Evolutionary conservation across 2,888 invertebrate species (phyloP).

Genomic region (Cephus pygmeus): DNA sequence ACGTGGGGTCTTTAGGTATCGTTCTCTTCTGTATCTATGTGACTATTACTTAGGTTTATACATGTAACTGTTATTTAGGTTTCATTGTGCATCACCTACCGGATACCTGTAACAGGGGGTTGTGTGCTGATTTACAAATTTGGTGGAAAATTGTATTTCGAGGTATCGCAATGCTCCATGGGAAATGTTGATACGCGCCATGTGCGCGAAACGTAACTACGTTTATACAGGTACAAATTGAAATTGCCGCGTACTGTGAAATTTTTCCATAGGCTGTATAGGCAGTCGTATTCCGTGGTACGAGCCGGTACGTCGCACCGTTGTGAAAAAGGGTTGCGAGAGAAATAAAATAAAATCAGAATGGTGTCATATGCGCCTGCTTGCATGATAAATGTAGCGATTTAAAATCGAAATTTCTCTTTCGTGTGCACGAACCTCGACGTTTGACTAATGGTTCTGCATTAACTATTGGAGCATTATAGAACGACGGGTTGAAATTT

Average conservation of each 20-base stretch:
- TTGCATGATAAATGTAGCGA: conserved; percentile 67
- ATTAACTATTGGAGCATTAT: conserved; percentile 66
- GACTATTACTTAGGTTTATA: neutral
- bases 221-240: neutral
- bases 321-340: conserved; percentile 32
- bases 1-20: neutral
- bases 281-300: neutral
- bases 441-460: conserved; percentile 66
- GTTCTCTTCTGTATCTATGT: neutral
- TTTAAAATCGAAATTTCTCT: conserved; percentile 66
- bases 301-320: neutral
- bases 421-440: conserved; percentile 62
- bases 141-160: neutral
- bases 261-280: neutral
- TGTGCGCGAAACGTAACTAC: neutral
- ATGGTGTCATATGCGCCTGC: conserved; percentile 65
- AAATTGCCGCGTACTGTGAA: neutral
- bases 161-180: neutral
- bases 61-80: neutral
- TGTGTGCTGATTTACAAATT: neutral
- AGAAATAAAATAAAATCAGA: conserved; percentile 64
- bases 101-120: neutral
- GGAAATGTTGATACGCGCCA: neutral
- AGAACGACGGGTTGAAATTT: conserved; percentile 60
- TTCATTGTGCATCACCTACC: neutral